phyloP scores from a whole-genome alignment of 2,888 invertebrate species.

The Drosophila gaucha region DNA sequence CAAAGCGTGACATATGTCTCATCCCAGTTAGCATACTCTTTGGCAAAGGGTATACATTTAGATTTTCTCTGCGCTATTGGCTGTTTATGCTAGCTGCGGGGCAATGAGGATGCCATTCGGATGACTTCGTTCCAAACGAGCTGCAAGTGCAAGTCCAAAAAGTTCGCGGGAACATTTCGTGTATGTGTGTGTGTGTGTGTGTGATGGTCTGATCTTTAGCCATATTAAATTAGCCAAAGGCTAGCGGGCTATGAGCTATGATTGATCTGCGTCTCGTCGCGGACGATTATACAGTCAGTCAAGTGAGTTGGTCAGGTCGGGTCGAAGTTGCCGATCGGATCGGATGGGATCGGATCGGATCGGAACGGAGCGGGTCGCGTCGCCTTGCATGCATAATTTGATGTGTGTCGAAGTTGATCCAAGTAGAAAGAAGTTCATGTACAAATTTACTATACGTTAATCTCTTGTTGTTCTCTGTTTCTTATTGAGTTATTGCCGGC shows the following conservation, averaged over 20 bases:
- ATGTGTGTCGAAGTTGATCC: conserved; percentile 71
- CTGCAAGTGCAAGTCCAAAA: conserved; percentile 71
- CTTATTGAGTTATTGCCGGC: conserved; percentile 78
- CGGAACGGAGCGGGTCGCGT: conserved; percentile 48
- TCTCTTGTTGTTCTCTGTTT: conserved; percentile 13
- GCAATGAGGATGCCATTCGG: conserved; percentile 31
- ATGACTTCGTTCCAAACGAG: conserved; percentile 46
- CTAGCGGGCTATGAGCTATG: conserved; percentile 50
- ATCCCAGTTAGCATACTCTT: background rate
- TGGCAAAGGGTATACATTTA: conserved; percentile 19
- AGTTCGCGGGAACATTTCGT: conserved; percentile 78
- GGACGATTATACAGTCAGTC: conserved; percentile 66
- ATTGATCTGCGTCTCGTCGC: conserved; percentile 74
- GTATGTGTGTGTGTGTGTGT: conserved; percentile 23
- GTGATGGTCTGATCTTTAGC: conserved; percentile 76
- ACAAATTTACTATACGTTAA: conserved; percentile 34
- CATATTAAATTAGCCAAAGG: conserved; percentile 80
- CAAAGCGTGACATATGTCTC: background rate
- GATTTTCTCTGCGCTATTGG: conserved; percentile 47
- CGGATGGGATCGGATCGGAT: conserved; percentile 50
- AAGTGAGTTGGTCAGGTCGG: conserved; percentile 51
- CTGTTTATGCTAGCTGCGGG: conserved; percentile 54
- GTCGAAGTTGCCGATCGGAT: conserved; percentile 39
- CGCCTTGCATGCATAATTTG: conserved; percentile 74
- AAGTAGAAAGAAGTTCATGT: conserved; percentile 38